Evolutionary conservation across 1,140 invertebrate species (phyloP).

Genomic region (Zophobas atratus): DNA sequence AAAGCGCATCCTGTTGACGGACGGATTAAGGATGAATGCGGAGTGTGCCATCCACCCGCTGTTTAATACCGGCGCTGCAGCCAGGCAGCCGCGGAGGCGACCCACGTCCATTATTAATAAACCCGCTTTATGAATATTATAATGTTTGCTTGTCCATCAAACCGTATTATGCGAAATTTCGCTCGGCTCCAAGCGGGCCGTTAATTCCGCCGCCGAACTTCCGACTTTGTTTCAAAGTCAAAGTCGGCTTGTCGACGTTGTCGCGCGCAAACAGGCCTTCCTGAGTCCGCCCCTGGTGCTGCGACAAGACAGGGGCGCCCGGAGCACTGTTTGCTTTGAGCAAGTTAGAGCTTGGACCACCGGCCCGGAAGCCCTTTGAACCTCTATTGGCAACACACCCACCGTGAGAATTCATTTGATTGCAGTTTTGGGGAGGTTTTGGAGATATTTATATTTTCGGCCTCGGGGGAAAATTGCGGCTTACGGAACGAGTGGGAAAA

Average conservation of each 20-base stretch:
- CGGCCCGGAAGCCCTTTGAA: slow-evolving; percentile 42
- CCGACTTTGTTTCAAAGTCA: background rate
- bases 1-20: slow-evolving; percentile 53
- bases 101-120: slow-evolving; percentile 33
- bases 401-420: slow-evolving; percentile 49
- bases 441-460: slow-evolving; percentile 20
- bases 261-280: slow-evolving; percentile 4
- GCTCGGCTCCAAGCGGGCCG: background rate
- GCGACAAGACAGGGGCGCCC: slow-evolving; percentile 15
- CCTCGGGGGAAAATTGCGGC: background rate
- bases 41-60: slow-evolving; percentile 41
- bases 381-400: slow-evolving; percentile 45
- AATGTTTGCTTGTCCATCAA: slow-evolving; percentile 32
- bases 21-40: slow-evolving; percentile 52
- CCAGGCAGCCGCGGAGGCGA: slow-evolving; percentile 14
- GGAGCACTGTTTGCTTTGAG: slow-evolving; percentile 47
- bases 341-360: slow-evolving; percentile 40
- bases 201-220: background rate
- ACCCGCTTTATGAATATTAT: slow-evolving; percentile 38
- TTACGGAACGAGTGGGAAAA: too few relatives aligned
- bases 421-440: slow-evolving; percentile 13
- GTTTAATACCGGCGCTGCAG: slow-evolving; percentile 31
- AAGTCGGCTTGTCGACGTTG: background rate
- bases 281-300: slow-evolving; percentile 5
- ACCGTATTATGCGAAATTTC: slow-evolving; percentile 16